These are phyloP conservation scores for Myodes glareolus DNA, from an alignment of 2,113 vertebrate genomes.

Conservation along the genomic window DNA sequence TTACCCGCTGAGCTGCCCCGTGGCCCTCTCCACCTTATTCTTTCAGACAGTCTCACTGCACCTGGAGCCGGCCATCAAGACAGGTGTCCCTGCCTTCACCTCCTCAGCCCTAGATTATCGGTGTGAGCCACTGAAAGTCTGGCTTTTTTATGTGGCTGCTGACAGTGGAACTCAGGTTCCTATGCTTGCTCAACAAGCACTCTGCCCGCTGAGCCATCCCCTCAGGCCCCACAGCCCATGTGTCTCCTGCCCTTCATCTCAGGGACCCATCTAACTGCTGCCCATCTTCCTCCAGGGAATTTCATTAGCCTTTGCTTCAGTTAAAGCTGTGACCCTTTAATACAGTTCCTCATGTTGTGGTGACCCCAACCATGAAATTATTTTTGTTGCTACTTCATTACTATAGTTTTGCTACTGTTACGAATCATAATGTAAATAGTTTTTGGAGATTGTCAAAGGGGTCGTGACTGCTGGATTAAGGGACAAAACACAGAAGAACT, in stretches of 20 bases:
- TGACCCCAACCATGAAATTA: not conserved
- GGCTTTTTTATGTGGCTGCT: not conserved
- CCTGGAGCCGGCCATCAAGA: not conserved
- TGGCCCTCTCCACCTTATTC: not conserved
- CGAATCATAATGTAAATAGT: too few relatives aligned
- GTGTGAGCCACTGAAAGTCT: too few relatives aligned
- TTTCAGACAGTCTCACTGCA: not conserved
- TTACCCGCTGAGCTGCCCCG: not conserved
- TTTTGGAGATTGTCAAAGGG: not conserved
- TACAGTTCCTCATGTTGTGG: not conserved
- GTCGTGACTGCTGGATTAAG: not conserved
- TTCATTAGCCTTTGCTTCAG: not conserved
- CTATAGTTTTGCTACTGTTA: not conserved
- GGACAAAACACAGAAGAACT: not conserved
- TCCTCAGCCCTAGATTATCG: not conserved
- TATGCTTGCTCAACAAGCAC: not conserved
- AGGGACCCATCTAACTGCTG: not conserved
- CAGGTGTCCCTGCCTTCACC: not conserved
- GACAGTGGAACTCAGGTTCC: not conserved
- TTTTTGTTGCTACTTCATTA: not conserved
- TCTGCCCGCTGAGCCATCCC: accelerated
- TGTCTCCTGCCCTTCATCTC: not conserved
- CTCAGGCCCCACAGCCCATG: not conserved
- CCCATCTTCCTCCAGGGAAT: not conserved
- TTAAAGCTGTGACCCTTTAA: not conserved